Evolutionary conservation across 2,797 vertebrate species (phyloP).

Genomic region (Tragelaphus eurycerus): DNA sequence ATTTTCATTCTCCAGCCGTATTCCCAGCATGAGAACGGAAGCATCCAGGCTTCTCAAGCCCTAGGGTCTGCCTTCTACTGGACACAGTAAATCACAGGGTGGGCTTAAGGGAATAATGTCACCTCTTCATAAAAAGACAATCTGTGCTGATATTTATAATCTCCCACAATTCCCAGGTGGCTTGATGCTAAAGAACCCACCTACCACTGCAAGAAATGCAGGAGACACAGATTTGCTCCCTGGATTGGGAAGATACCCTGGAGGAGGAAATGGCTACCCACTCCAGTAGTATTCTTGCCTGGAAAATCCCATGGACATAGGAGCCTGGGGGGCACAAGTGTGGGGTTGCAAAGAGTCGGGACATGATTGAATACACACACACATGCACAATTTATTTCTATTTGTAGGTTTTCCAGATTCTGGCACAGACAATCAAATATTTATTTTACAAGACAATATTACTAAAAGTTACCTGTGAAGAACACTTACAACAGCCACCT

Average conservation of each 20-base stretch:
- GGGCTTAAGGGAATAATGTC: not conserved
- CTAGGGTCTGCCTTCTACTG: not conserved
- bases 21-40: not conserved
- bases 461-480: not conserved
- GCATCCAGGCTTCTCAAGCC: not conserved
- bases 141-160: not conserved
- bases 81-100: not conserved
- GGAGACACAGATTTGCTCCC: not conserved
- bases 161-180: not conserved
- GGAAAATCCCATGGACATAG: not conserved
- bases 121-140: not conserved
- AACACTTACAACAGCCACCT: not conserved
- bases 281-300: not conserved
- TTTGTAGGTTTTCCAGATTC: not conserved
- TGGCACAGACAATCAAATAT: not conserved
- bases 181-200: not conserved
- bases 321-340: not conserved
- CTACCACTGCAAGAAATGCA: not conserved
- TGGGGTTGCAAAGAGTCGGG: not conserved
- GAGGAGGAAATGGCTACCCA: not conserved
- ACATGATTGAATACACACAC: not conserved
- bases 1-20: not conserved
- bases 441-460: not conserved
- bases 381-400: not conserved
- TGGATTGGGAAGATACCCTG: not conserved